Evolutionary conservation across 1,140 invertebrate genomes (phyloP).

Genomic region (Globodera ellingtonae): DNA sequence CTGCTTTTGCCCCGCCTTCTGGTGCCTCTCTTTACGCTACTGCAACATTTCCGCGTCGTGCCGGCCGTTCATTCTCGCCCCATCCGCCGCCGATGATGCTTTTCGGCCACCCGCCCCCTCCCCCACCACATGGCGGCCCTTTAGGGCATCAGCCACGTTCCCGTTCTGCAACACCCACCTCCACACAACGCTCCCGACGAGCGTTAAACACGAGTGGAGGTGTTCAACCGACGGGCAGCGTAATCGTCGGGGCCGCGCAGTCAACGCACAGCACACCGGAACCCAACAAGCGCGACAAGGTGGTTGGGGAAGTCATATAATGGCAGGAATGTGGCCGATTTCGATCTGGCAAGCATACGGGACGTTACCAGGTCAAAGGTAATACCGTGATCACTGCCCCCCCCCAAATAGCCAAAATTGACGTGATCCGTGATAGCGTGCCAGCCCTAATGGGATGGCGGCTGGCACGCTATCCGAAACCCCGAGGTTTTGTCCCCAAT

Average conservation of each 20-base stretch:
- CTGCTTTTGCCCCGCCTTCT: conserved; percentile 1
- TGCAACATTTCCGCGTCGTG: conserved; percentile 6
- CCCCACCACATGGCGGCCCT: background rate
- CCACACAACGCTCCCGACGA: conserved; percentile 9
- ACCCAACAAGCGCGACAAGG: conserved; percentile 26
- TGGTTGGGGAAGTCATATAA: background rate
- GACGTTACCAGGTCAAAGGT: too few relatives aligned
- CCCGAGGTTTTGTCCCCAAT: too few relatives aligned
- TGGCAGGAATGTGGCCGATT: too few relatives aligned
- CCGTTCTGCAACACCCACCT: conserved; percentile 18
- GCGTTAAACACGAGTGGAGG: background rate
- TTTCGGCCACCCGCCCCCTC: conserved; percentile 9
- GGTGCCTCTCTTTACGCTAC: conserved; percentile 13
- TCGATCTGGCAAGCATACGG: too few relatives aligned
- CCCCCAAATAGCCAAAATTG: background rate
- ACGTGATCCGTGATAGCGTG: background rate
- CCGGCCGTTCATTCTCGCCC: background rate
- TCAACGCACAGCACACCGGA: conserved; percentile 28
- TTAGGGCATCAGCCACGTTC: conserved; percentile 17
- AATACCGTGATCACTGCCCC: too few relatives aligned
- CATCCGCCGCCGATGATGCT: conserved; percentile 5
- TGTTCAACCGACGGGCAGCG: background rate
- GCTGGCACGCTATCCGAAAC: too few relatives aligned
- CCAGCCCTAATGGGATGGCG: too few relatives aligned
- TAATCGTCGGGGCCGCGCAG: background rate